Conservation (phyloP, 2,888 invertebrate genomes). For the Epicampocera succincta region DNA sequence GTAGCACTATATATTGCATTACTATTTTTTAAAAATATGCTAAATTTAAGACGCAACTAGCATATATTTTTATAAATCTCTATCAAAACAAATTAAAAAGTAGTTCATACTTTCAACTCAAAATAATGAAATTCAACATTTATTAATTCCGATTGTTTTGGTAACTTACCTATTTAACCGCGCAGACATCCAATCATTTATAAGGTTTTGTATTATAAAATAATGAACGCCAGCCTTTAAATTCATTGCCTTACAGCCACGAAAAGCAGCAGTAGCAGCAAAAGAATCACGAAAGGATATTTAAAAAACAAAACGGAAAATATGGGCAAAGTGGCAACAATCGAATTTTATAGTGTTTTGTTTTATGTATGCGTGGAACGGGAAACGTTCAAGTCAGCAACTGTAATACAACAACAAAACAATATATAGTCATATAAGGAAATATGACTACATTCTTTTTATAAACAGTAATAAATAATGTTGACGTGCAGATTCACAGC, state of each 20-base stretch:
- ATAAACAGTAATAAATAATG: too few species aligned
- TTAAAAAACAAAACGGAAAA: constrained; percentile 12
- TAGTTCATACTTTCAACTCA: too few species aligned
- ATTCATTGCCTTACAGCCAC: constrained; percentile 57
- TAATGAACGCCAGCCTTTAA: constrained; percentile 27
- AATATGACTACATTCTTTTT: too few species aligned
- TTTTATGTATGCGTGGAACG: constrained; percentile 9
- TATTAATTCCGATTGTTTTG: too few species aligned
- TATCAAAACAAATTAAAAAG: too few species aligned
- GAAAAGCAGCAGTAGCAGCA: constrained; percentile 24
- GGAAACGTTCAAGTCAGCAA: constrained; percentile 29
- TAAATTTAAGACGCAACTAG: too few species aligned
- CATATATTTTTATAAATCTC: too few species aligned
- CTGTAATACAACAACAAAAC: constrained; percentile 21
- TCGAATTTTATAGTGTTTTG: constrained; percentile 10
- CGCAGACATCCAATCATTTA: constrained; percentile 41
- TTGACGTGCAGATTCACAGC: too few species aligned
- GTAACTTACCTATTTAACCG: constrained; percentile 52
- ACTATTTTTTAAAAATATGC: too few species aligned
- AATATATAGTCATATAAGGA: too few species aligned
- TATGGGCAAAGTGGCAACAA: constrained; percentile 23
- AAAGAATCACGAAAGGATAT: constrained; percentile 51
- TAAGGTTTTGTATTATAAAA: constrained; percentile 15
- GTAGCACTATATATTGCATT: too few species aligned
- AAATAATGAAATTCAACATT: too few species aligned